A percentile compares a stretch with the other conserved stretches of the same genome.
phyloP scores from a whole-genome alignment of 2,888 invertebrate species.

The Bombyx huttoni region DNA sequence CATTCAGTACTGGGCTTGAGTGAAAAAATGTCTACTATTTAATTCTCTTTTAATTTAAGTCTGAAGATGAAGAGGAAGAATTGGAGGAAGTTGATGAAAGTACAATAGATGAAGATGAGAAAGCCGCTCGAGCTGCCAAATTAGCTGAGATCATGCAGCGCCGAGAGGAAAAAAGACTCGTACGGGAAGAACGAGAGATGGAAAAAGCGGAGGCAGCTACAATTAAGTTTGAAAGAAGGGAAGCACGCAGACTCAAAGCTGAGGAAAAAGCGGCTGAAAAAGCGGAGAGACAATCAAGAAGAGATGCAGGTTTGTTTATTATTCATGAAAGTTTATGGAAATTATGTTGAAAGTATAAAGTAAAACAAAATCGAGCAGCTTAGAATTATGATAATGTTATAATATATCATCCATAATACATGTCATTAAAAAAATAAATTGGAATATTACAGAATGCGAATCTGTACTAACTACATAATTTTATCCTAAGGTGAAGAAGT shows the following conservation, averaged over 20 bases:
- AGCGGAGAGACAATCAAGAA: slow-evolving; percentile 32
- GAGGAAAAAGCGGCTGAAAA: slow-evolving; percentile 39
- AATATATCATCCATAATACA: too few species aligned
- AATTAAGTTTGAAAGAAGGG: slow-evolving; percentile 43
- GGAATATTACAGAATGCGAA: too few species aligned
- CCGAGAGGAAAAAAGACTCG: slow-evolving; percentile 33
- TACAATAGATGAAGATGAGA: slow-evolving; percentile 54
- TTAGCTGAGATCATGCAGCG: slow-evolving; percentile 25
- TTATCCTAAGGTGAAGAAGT: slow-evolving; percentile 40
- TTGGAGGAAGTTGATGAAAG: slow-evolving; percentile 55
- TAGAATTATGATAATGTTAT: too few species aligned
- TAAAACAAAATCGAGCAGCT: too few species aligned
- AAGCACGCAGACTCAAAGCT: slow-evolving; percentile 36
- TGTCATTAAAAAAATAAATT: too few species aligned
- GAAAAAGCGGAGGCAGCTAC: slow-evolving; percentile 32
- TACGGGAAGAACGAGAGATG: slow-evolving; percentile 31
- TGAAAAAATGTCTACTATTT: too few species aligned
- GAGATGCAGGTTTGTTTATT: slow-evolving; percentile 36
- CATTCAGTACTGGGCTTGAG: too few species aligned
- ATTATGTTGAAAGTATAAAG: not conserved
- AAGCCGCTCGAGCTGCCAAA: slow-evolving; percentile 35
- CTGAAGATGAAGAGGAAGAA: slow-evolving; percentile 35
- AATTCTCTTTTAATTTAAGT: slow-evolving; percentile 15
- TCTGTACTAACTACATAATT: not conserved
- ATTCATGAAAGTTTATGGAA: not conserved